phyloP scores from a whole-genome alignment of 1,140 invertebrate genomes.

The Rhagoletis pomonella region DNA sequence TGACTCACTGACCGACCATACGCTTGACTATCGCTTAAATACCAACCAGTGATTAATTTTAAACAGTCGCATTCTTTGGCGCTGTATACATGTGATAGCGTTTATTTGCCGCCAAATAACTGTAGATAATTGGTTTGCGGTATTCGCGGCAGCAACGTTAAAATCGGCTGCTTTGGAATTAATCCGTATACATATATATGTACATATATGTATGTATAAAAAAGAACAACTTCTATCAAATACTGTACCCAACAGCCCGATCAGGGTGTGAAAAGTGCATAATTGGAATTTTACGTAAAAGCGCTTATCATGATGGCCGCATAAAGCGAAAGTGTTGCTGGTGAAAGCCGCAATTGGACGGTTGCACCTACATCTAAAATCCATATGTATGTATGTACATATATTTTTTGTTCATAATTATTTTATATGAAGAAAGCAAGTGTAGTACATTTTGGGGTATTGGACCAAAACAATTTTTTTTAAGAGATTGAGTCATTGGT shows the following conservation, averaged over 20 bases:
- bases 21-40: background rate
- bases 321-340: background rate
- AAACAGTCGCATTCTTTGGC: background rate
- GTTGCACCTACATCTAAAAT: too few species aligned
- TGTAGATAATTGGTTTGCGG: constrained; percentile 18
- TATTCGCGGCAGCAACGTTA: background rate
- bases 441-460: too few species aligned
- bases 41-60: background rate
- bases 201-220: too few species aligned
- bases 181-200: background rate
- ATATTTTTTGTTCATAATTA: too few species aligned
- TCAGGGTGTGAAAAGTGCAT: background rate
- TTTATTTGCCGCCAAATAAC: constrained; percentile 10
- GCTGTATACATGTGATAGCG: background rate
- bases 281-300: background rate
- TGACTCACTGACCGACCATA: background rate
- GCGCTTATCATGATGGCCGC: background rate
- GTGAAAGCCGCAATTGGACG: background rate
- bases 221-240: background rate
- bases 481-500: too few species aligned
- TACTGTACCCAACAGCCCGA: background rate
- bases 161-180: background rate
- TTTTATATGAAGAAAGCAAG: too few species aligned
- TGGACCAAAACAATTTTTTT: too few species aligned
- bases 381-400: too few species aligned